Base-by-base conservation (phyloP, 2,797 vertebrate genomes). In the Psittacula echo region DNA sequence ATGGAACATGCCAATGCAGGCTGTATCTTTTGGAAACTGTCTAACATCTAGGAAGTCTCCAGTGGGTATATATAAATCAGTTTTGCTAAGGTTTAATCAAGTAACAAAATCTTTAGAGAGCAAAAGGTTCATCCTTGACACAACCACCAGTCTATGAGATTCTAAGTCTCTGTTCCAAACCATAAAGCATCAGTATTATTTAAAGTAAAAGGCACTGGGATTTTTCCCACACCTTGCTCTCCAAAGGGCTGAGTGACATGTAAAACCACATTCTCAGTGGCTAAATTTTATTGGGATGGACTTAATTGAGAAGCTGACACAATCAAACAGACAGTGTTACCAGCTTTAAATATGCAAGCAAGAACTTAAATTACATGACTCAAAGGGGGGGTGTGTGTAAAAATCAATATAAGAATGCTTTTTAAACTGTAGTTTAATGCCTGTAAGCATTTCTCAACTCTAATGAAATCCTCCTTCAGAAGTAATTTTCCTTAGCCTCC, bases 81-180 rank as follows among this genome's bases (percentile, higher is more conserved):
- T 66, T 85, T 64, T 80, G 32, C 80, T 87, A 91, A 88, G n/a
- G 24, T 62, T 92, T 86, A 73, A 90, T 62, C 32, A 71, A 85
- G 13, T 54, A 53, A 76, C 34, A 86, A 88, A 82, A 91, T 34
- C 53, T 94, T 86, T 67, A 88, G 27, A 73, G 16, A 51, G 9
- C 15, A 65, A 71, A 78, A 93, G 20, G 39, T 51, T 41, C 19
- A 77, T 42, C 37, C 12, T 50, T 47, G 60, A 93, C 44, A 90
- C 11, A 91, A 71, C 24, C 56, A 67, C 22, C 11, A 34, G 29
- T 19, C 34, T 41, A 45, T 26, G 23, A 76, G 10, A 93, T 62
- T 60, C 66, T 27, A 89, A 94, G 19, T 29, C 56, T 76, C 78
- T 13, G 2, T 65, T 89, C 12, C 34, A 92, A 91, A 68, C 13